Evolutionary conservation across 2,113 vertebrate genomes (phyloP), one percentile per base, ranked within the genome.

Genomic region (Elachura formosa): DNA sequence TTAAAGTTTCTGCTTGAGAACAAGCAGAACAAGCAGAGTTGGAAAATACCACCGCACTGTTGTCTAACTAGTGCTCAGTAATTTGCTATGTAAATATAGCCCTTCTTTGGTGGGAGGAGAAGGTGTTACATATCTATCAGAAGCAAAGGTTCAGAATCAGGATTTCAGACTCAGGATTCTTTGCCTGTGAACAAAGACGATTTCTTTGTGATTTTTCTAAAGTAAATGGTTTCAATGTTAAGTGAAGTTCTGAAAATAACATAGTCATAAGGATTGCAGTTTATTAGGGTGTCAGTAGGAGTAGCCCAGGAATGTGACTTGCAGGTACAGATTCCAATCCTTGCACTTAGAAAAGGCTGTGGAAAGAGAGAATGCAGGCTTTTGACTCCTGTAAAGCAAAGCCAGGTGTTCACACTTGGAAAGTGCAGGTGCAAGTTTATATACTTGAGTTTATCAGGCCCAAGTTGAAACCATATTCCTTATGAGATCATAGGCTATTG

Each of bases 351-450:
- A 84, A 67, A 81, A 74, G 34, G n/a, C 72, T 88, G 54, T 77
- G 85, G 72, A 90, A 90, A 72, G 76, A 94, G 59, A 78, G 9
- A 82, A 52, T 26, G 64, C 59, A 87, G 86, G 64, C 43, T 87
- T 95, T 84, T 64, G n/a, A 40, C 43, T 89, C 59, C 49, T 75
- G 7, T 78, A 90, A 93, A 89, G 84, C 48, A 75, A 78, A 94
- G 36, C 86, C 94, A 96, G 73, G 76, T 94, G 89, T 79, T 79
- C 79, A 49, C 71, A n/a, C 66, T 95, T 89, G 66, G 66, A 79
- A 89, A 87, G 46, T 51, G 81, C 89, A 96, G 93, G 81, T 95
- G 89, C 23, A 48, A 85, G 73, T 94, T 94, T 84, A 94, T 76
- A 41, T 76, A 87, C 81, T 87, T 34, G 55, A 43, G 67, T 95